Conservation (phyloP, 2,797 vertebrate species). For the Tragopan temminckii region DNA sequence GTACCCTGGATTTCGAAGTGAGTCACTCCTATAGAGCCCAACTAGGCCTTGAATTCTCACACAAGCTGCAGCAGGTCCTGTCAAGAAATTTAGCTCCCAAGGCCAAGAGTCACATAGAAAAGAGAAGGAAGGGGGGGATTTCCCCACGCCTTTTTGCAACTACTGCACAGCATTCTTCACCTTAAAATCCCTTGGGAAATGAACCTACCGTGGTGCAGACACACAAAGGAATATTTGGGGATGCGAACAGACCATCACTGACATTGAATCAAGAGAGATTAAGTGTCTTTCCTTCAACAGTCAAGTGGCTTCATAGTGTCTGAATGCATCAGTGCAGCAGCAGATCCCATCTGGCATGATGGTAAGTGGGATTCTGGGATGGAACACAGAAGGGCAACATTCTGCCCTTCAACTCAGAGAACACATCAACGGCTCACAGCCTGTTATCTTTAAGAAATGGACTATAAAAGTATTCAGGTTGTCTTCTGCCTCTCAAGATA, state of each 20-base stretch:
- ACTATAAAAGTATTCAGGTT: background rate
- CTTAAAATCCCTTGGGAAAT: background rate
- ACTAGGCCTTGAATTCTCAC: background rate
- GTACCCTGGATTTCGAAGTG: background rate
- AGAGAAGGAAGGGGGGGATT: background rate
- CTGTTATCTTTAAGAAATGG: background rate
- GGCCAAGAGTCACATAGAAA: too few relatives aligned
- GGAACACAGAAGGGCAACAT: background rate
- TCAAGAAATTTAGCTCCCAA: background rate
- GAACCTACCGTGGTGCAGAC: background rate
- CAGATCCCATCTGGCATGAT: background rate
- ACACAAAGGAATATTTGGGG: background rate
- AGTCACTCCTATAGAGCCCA: background rate
- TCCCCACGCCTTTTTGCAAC: background rate
- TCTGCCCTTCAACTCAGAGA: background rate
- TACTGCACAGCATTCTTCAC: background rate
- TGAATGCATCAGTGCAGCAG: background rate
- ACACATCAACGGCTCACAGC: background rate
- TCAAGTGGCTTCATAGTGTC: background rate
- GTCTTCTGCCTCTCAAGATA: background rate
- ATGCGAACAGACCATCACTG: background rate
- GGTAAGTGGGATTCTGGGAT: background rate
- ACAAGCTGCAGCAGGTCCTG: background rate
- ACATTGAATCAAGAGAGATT: background rate
- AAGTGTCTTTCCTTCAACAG: background rate